Evolutionary conservation across 1,140 invertebrate genomes (phyloP).

Genomic region (Drosophila asahinai): DNA sequence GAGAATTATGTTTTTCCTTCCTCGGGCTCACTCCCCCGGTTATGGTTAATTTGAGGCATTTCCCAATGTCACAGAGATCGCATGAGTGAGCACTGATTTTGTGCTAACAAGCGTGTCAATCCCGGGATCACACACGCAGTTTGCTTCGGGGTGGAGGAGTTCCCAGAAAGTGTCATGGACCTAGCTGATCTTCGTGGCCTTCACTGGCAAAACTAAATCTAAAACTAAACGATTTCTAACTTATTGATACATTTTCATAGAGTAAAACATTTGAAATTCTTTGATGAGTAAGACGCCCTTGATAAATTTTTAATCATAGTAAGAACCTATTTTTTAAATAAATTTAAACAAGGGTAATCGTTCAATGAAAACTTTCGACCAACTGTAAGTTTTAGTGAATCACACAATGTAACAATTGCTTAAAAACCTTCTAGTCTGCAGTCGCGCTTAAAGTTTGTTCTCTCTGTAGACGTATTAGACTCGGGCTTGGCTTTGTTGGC

Average conservation of each 20-base stretch:
- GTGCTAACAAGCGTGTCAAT: slow-evolving; percentile 63
- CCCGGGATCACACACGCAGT: slow-evolving; percentile 62
- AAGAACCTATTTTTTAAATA: too few species aligned
- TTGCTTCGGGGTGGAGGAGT: background rate
- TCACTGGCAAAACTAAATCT: background rate
- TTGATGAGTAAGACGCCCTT: too few species aligned
- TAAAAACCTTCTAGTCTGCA: background rate
- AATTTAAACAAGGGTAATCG: too few species aligned
- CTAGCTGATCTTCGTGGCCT: background rate
- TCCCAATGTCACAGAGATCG: slow-evolving; percentile 44
- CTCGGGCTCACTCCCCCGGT: slow-evolving; percentile 16
- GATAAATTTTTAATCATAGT: too few species aligned
- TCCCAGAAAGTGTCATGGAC: background rate
- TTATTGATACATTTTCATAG: background rate
- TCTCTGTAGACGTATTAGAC: background rate
- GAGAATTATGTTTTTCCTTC: slow-evolving; percentile 55
- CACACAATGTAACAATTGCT: too few species aligned
- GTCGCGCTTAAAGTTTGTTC: background rate
- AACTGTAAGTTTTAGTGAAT: too few species aligned
- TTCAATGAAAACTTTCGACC: too few species aligned
- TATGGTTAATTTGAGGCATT: slow-evolving; percentile 63
- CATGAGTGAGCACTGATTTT: slow-evolving; percentile 9
- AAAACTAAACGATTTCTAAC: background rate
- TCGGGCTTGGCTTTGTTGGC: background rate
- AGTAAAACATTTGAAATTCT: too few species aligned